A percentile compares a stretch with the other conserved stretches of the same genome.
Conservation (phyloP, 2,888 invertebrate species). For the Oxycera nigricornis region DNA sequence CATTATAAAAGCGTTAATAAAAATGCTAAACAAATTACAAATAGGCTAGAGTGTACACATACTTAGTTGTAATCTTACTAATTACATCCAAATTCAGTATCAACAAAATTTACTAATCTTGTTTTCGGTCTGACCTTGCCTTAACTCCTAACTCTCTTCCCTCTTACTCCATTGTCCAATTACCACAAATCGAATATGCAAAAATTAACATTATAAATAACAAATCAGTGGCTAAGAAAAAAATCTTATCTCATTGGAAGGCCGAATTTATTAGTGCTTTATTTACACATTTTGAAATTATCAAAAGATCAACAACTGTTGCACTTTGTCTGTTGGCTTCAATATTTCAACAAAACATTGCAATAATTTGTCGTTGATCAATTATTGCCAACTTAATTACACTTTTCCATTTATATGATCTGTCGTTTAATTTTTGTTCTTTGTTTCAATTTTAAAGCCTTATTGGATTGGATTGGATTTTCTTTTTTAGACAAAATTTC, state of each 20-base stretch:
- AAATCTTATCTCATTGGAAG: neutral
- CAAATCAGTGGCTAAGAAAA: neutral
- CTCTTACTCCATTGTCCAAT: neutral
- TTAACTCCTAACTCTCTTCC: neutral
- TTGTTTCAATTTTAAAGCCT: neutral
- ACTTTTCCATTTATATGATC: neutral
- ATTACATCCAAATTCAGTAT: no score
- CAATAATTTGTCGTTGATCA: neutral
- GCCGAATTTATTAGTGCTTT: neutral
- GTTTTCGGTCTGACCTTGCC: neutral
- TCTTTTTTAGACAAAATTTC: neutral
- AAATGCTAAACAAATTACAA: no score
- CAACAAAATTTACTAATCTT: no score
- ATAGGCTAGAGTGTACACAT: no score
- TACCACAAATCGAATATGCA: neutral
- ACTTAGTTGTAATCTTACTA: no score
- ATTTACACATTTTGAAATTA: neutral
- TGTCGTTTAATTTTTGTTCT: neutral
- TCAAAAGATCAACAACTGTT: neutral
- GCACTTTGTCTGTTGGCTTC: neutral
- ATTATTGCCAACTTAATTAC: neutral
- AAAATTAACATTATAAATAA: neutral
- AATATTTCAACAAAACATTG: conserved; percentile 6
- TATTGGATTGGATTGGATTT: neutral
- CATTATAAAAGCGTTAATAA: no score